Evolutionary conservation across 2,797 vertebrate genomes (phyloP).

Genomic region (Ispidina lecontei): DNA sequence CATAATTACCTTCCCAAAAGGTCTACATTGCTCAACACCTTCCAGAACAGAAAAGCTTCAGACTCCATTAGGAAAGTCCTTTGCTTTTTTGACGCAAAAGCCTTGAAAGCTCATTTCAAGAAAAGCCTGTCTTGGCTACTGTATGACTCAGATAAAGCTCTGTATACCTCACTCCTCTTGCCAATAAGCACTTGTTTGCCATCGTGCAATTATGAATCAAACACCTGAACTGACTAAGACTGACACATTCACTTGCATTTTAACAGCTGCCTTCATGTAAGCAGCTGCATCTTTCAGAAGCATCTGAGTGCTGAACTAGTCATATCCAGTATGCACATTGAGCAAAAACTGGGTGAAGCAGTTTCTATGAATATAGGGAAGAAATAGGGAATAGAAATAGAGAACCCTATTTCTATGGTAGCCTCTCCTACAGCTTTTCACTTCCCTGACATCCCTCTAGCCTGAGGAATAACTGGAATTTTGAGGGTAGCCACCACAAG

Average conservation of each 20-base stretch:
- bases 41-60: not conserved
- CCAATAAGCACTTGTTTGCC: not conserved
- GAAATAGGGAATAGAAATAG: no score
- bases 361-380: no score
- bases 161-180: not conserved
- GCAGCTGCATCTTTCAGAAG: not conserved
- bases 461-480: not conserved
- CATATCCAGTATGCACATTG: slow-evolving; percentile 11
- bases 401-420: not conserved
- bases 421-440: not conserved
- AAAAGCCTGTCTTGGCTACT: not conserved
- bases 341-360: not conserved
- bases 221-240: slow-evolving; percentile 21
- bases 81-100: not conserved
- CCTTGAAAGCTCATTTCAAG: not conserved
- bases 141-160: no score
- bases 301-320: not conserved
- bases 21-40: not conserved
- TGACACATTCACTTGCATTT: not conserved
- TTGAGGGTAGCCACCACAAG: not conserved
- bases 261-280: not conserved
- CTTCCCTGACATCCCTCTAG: not conserved
- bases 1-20: not conserved
- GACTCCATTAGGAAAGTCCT: not conserved
- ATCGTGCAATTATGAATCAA: not conserved